These are phyloP conservation scores for Pedicia rivosa DNA, from an alignment of 2,888 invertebrate species.

Conservation along the genomic window DNA sequence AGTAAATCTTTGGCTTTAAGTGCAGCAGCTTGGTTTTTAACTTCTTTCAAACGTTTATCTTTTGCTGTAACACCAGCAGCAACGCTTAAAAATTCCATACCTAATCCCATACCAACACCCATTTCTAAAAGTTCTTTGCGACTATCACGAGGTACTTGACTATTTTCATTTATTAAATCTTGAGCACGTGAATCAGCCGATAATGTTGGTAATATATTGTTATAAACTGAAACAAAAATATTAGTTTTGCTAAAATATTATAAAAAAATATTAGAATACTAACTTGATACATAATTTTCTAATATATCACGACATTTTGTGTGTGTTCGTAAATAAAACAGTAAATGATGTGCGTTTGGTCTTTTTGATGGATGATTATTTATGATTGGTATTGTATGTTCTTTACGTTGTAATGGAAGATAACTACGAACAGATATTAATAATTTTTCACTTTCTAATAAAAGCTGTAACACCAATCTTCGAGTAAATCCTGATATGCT, in stretches of 20 bases:
- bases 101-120: conserved; percentile 30
- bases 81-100: conserved; percentile 48
- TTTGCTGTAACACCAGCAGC: conserved; percentile 78
- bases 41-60: conserved; percentile 75
- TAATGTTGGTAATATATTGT: conserved; percentile 21
- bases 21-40: conserved; percentile 42
- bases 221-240: conserved; percentile 23
- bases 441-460: conserved; percentile 74
- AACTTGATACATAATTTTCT: conserved; percentile 39
- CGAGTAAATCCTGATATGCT: conserved; percentile 74
- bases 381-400: conserved; percentile 19
- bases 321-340: conserved; percentile 58
- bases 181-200: conserved; percentile 19
- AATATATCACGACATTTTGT: conserved; percentile 59
- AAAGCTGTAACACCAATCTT: conserved; percentile 66
- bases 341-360: conserved; percentile 53
- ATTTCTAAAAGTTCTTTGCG: conserved; percentile 31
- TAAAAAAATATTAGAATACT: conserved; percentile 9
- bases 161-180: conserved; percentile 13
- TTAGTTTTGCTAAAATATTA: neutral
- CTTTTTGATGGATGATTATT: conserved; percentile 51
- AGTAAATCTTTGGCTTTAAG: conserved; percentile 17
- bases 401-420: conserved; percentile 24
- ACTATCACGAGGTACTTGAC: conserved; percentile 11
- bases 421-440: conserved; percentile 49